phyloP scores from a whole-genome alignment of 2,113 vertebrate genomes.

The Meriones unguiculatus region DNA sequence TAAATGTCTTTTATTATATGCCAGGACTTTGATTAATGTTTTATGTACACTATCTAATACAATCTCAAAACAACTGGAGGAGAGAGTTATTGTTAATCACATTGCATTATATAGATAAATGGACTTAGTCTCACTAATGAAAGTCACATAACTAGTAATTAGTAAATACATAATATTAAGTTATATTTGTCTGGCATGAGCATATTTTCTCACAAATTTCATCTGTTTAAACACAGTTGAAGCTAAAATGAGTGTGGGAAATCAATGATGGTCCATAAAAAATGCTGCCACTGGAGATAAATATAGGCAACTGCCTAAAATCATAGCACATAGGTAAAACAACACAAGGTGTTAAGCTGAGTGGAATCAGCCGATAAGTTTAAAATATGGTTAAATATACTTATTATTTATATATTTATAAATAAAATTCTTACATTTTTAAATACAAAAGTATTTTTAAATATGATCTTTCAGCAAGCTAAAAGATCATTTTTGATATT shows the following conservation, averaged over 20 bases:
- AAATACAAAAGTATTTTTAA: neutral
- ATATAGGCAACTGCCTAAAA: neutral
- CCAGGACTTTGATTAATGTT: neutral
- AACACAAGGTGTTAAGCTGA: neutral
- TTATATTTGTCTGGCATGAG: neutral
- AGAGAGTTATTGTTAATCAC: slow-evolving; percentile 17
- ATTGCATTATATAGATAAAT: slow-evolving; percentile 13
- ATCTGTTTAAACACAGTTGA: neutral
- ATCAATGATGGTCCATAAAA: neutral
- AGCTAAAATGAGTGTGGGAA: neutral
- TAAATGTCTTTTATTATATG: slow-evolving; percentile 1
- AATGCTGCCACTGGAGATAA: neutral
- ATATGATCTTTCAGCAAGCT: neutral
- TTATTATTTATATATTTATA: neutral
- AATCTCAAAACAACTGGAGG: neutral
- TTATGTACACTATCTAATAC: neutral
- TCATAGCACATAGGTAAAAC: neutral
- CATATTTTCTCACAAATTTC: neutral
- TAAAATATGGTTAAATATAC: neutral
- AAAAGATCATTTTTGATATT: neutral
- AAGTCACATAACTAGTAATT: neutral
- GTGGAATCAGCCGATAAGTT: neutral
- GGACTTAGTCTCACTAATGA: slow-evolving; percentile 4
- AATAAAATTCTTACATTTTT: neutral
- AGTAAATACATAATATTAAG: neutral